Conservation (phyloP, 2,888 invertebrate genomes). For the Leucania comma region DNA sequence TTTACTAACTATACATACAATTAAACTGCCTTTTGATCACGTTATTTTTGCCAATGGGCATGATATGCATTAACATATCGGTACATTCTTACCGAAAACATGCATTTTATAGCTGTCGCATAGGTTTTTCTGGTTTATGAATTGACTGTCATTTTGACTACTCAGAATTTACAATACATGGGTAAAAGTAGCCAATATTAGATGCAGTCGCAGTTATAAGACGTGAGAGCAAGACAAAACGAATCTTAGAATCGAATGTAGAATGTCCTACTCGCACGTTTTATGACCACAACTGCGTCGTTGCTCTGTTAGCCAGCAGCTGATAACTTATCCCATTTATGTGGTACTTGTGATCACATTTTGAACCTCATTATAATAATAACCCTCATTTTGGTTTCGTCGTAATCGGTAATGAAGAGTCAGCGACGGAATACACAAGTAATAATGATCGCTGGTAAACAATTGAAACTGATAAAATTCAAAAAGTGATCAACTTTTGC, state of each 20-base stretch:
- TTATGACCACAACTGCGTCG: neutral
- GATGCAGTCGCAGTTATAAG: neutral
- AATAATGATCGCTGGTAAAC: neutral
- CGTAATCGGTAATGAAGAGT: too few relatives aligned
- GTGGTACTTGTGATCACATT: neutral
- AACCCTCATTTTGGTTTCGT: too few relatives aligned
- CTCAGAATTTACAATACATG: neutral
- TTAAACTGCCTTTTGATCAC: conserved; percentile 16
- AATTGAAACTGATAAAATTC: neutral
- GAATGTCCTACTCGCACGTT: neutral
- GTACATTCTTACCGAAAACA: neutral
- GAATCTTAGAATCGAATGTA: neutral
- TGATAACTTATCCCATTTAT: neutral
- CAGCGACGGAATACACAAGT: neutral
- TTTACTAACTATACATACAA: conserved; percentile 6
- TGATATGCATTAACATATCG: conserved; percentile 48
- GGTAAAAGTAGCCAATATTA: neutral
- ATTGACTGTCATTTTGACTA: neutral
- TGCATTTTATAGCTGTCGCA: conserved; percentile 15
- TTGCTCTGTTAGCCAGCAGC: neutral
- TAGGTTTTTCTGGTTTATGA: neutral
- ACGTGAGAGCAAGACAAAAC: neutral
- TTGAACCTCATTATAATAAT: conserved; percentile 1
- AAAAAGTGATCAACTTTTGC: neutral
- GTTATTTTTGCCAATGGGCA: conserved; percentile 5